phyloP scores from a whole-genome alignment of 2,113 vertebrate genomes.

The Lepisosteus osseus region DNA sequence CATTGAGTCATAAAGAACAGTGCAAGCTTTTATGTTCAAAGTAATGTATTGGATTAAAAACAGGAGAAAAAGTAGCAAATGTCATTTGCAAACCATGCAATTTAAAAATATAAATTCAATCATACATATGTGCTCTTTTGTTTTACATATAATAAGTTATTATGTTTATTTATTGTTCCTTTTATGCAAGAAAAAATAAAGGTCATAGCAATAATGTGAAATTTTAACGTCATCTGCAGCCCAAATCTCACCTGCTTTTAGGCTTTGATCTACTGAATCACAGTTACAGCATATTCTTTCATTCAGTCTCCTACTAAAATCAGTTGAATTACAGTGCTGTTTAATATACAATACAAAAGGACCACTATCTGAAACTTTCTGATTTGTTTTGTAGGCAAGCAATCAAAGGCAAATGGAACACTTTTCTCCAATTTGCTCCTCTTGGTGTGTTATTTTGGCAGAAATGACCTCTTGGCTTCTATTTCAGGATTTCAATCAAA shows the following conservation, averaged over 20 bases:
- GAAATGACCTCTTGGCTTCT: not conserved
- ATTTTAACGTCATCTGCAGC: conserved; percentile 31
- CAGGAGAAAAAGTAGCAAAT: conserved; percentile 13
- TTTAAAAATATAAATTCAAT: conserved; percentile 13
- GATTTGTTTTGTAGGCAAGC: not conserved
- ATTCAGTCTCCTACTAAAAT: not conserved
- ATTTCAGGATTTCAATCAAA: not conserved
- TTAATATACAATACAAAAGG: not conserved
- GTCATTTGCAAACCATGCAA: not conserved
- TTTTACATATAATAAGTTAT: conserved; percentile 18
- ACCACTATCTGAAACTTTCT: not conserved
- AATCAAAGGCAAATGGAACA: conserved; percentile 10
- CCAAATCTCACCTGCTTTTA: not conserved
- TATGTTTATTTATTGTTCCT: conserved; percentile 34
- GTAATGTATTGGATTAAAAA: conserved; percentile 9
- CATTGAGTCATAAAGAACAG: conserved; percentile 33
- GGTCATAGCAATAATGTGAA: conserved; percentile 19
- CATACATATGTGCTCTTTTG: conserved; percentile 14
- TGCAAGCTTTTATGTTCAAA: conserved; percentile 21
- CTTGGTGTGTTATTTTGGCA: not conserved
- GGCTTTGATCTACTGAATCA: conserved; percentile 41
- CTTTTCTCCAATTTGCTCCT: conserved; percentile 16
- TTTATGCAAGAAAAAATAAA: conserved; percentile 38
- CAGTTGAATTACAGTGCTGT: not conserved
- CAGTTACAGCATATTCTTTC: conserved; percentile 8